These are phyloP conservation scores for Lagodon rhomboides DNA, from an alignment of 2,797 vertebrate species.

Conservation along the genomic window DNA sequence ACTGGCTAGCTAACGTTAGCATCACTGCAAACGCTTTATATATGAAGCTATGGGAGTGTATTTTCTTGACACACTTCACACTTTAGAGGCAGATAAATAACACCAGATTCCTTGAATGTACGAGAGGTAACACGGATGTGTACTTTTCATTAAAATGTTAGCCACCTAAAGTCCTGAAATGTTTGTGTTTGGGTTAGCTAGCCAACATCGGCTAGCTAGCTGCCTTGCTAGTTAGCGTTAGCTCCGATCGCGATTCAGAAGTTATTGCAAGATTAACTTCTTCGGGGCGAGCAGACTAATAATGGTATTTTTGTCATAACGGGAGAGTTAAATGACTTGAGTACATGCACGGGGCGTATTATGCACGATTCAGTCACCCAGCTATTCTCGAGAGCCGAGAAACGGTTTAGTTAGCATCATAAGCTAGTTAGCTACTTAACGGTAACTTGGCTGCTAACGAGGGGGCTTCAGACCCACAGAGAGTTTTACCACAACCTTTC, in stretches of 20 bases:
- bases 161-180: conserved; percentile 24
- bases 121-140: background rate
- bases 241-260: conserved; percentile 48
- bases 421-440: conserved; percentile 72
- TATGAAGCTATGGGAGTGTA: conserved; percentile 8
- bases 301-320: accelerated
- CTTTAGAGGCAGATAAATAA: background rate
- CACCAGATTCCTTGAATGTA: background rate
- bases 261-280: conserved; percentile 29
- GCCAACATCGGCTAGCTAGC: conserved; percentile 58
- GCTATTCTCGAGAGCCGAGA: conserved; percentile 14
- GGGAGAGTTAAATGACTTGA: background rate
- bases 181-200: conserved; percentile 76
- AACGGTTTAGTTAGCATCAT: conserved; percentile 51
- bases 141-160: conserved; percentile 28
- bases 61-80: background rate
- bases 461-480: background rate
- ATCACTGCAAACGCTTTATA: conserved; percentile 50
- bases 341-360: background rate
- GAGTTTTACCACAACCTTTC: background rate
- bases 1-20: conserved; percentile 73
- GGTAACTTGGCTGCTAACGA: conserved; percentile 57
- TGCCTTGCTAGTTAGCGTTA: conserved; percentile 56
- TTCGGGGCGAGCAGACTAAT: accelerated
- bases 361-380: conserved; percentile 1